Evolutionary conservation across 2,888 invertebrate genomes (phyloP).

Genomic region (Atethmia centrago): DNA sequence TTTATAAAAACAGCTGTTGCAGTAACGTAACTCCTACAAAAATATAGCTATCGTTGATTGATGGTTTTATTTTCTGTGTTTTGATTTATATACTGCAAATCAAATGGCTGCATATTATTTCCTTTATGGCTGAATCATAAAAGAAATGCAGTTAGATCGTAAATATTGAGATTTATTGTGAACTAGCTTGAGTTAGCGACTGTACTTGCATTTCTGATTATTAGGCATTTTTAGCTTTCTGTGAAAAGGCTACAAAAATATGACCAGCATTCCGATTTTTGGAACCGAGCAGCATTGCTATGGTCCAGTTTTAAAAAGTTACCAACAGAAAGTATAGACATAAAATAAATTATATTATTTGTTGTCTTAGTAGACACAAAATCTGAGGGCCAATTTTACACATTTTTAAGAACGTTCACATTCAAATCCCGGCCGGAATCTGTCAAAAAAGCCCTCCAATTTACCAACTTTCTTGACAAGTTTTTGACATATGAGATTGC

Average conservation of each 20-base stretch:
- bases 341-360: too few relatives aligned
- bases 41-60: not conserved
- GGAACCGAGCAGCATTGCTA: too few relatives aligned
- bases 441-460: not conserved
- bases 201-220: not conserved
- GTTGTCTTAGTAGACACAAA: not conserved
- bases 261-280: not conserved
- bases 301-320: not conserved
- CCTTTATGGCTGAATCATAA: not conserved
- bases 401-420: not conserved
- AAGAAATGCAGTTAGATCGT: not conserved
- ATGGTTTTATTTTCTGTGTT: conserved; percentile 6
- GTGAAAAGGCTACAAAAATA: not conserved
- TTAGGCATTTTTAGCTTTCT: not conserved
- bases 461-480: too few relatives aligned
- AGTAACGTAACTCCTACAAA: not conserved
- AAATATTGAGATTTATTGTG: conserved; percentile 2
- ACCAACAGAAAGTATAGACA: not conserved
- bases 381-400: not conserved
- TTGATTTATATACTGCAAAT: conserved; percentile 14
- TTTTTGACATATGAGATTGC: not conserved
- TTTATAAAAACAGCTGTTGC: too few relatives aligned
- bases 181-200: not conserved
- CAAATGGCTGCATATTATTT: conserved; percentile 17
- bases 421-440: too few relatives aligned